These are phyloP conservation scores for Drosophila suzukii DNA, from an alignment of 1,140 invertebrate species.

Conservation along the genomic window DNA sequence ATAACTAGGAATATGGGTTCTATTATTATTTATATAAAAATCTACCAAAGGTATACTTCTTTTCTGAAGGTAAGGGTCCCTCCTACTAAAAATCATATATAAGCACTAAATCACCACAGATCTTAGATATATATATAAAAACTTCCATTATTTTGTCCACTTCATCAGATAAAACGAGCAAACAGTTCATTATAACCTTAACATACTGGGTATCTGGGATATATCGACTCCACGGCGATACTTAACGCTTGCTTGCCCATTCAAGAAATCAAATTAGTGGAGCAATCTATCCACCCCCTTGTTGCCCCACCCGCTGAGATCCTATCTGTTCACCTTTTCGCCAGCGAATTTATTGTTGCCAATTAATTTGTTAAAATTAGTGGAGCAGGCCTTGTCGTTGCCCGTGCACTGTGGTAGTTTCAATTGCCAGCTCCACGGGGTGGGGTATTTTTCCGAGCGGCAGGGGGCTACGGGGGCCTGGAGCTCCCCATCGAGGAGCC, in stretches of 20 bases:
- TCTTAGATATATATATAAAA: no score
- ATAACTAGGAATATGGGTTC: no score
- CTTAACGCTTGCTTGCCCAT: constrained; percentile 65
- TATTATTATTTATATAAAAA: no score
- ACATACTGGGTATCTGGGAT: constrained; percentile 44
- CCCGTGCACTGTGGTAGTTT: constrained; percentile 67
- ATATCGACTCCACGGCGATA: constrained; percentile 55
- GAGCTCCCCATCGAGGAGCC: neutral
- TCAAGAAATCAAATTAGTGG: constrained; percentile 77
- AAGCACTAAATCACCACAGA: no score
- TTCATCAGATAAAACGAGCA: neutral
- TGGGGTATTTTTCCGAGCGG: neutral
- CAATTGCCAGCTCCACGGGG: constrained; percentile 45
- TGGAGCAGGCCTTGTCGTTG: constrained; percentile 53
- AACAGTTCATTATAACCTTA: neutral
- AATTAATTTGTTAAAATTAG: constrained; percentile 84
- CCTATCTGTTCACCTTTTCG: constrained; percentile 74
- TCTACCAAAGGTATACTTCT: no score
- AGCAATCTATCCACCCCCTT: constrained; percentile 61
- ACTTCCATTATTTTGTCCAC: no score
- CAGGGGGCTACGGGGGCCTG: no score
- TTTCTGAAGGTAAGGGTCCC: no score
- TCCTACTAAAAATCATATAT: no score
- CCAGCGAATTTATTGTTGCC: constrained; percentile 80
- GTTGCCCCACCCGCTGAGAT: constrained; percentile 37